Base-by-base conservation (phyloP, 1,140 invertebrate genomes). In the Caerostris darwini region DNA sequence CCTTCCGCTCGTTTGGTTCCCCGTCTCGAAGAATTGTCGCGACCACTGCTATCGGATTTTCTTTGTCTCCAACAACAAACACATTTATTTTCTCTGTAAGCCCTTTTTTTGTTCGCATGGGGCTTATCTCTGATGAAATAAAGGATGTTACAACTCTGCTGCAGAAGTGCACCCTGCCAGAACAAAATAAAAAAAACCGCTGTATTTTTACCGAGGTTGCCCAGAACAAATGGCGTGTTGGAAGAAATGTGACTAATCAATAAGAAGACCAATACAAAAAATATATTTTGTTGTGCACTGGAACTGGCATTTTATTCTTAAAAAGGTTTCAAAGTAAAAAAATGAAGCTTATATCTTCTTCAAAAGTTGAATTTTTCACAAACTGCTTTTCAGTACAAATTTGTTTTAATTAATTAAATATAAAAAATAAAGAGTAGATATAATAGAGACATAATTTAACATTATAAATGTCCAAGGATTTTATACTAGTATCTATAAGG, bases 61-160 rank as follows among this genome's bases (percentile, higher is more conserved):
- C 81, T 83, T 83, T 83, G 53, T 83, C 56, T 83, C 81, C 81
- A 83, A 57, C 81, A 56, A 54, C 81, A 83, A 54, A 83, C 12
- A 83, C 17, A 57, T 83, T 83, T 57, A 56, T 57, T 83, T 82
- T 83, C 50, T 77, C 69, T 77, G 19, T 77, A 50, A 19, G 81
- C 5, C n/a, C 56, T 50, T 34, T 71, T 77, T 77, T 53, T 64
- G 7, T 64, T 57, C 14, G 5, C 56, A 83, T 83, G 53, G 69
- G 69, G 54, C 81, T 83, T 83, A 83, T 83, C 81, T n/a, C 5
- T 54, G 53, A 83, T 83, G 56, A 83, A 83, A 83, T 83, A 83
- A 83, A 83, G 81, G 81, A 57, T 83, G 81, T 83, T 83, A 83
- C 56, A 83, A 83, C 81, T 83, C 56, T 57, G 12, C 56, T 83